These are phyloP conservation scores for Drosophila tristis DNA, from an alignment of 1,140 invertebrate species.

Conservation along the genomic window DNA sequence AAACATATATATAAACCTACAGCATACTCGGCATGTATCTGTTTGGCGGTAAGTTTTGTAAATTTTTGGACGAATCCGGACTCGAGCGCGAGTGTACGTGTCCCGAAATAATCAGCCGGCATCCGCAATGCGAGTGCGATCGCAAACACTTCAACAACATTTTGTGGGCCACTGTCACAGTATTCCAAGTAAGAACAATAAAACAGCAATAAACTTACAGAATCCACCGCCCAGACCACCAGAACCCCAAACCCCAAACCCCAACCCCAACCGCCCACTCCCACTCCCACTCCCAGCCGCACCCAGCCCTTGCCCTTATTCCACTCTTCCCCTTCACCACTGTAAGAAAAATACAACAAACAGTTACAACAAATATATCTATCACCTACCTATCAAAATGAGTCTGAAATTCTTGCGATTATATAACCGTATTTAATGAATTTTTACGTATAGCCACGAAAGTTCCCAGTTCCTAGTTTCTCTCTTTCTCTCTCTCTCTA, in stretches of 20 bases:
- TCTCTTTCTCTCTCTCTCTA: background rate
- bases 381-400: slow-evolving; percentile 10
- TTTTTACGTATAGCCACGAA: slow-evolving; percentile 41
- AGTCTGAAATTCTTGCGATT: slow-evolving; percentile 45
- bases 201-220: slow-evolving; percentile 50
- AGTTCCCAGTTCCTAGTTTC: slow-evolving; percentile 41
- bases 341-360: slow-evolving; percentile 31
- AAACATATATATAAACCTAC: slow-evolving; percentile 84
- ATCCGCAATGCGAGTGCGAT: slow-evolving; percentile 96
- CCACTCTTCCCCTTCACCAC: background rate
- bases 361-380: slow-evolving; percentile 35
- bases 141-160: slow-evolving; percentile 99
- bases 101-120: slow-evolving; percentile 93
- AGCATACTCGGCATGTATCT: slow-evolving; percentile 99
- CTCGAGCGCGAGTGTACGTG: slow-evolving; percentile 95
- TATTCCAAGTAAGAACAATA: slow-evolving; percentile 94
- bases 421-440: slow-evolving; percentile 38
- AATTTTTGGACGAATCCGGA: slow-evolving; percentile 94
- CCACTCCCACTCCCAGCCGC: background rate
- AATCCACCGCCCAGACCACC: slow-evolving; percentile 3
- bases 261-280: background rate
- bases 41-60: slow-evolving; percentile 99
- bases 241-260: too few relatives aligned
- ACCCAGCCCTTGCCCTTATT: too few relatives aligned
- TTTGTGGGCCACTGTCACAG: slow-evolving; percentile 97